These are phyloP conservation scores for Pantala flavescens DNA, from an alignment of 1,140 invertebrate species.

Conservation along the genomic window DNA sequence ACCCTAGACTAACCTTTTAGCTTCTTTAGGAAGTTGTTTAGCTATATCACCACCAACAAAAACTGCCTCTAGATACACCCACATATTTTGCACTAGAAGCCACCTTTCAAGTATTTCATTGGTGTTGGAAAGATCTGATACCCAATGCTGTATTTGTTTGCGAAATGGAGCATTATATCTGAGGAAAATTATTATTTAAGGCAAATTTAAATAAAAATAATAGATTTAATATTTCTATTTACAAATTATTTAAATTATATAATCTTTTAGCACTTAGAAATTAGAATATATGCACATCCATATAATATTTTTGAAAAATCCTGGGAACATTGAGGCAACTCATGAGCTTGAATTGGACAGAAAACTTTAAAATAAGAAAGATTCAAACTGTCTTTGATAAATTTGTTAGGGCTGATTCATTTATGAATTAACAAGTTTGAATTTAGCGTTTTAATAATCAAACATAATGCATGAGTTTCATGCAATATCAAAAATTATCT, in stretches of 20 bases:
- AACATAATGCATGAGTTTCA: no score
- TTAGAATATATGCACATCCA: no score
- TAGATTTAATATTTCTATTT: neutral
- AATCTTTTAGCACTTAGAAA: no score
- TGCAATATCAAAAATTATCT: no score
- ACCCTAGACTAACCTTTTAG: slow-evolving; percentile 57
- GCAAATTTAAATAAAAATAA: neutral
- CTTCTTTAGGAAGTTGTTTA: slow-evolving; percentile 91
- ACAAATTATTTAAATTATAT: slow-evolving; percentile 15
- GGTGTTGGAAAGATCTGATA: slow-evolving; percentile 86
- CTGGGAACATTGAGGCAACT: no score
- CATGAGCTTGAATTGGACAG: no score
- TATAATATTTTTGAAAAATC: no score
- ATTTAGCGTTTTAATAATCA: no score
- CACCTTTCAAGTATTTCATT: slow-evolving; percentile 94
- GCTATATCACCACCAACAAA: slow-evolving; percentile 97
- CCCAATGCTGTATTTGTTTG: slow-evolving; percentile 94
- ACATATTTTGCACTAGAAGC: slow-evolving; percentile 95
- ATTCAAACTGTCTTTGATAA: no score
- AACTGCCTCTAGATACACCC: slow-evolving; percentile 96
- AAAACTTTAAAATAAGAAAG: no score
- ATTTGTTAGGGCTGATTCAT: no score
- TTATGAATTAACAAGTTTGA: no score
- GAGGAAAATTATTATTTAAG: slow-evolving; percentile 22
- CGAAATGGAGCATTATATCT: slow-evolving; percentile 94